Evolutionary conservation across 2,797 vertebrate species (phyloP), one percentile per base, ranked within the genome.

Genomic region (Chaetophractus vellerosus): DNA sequence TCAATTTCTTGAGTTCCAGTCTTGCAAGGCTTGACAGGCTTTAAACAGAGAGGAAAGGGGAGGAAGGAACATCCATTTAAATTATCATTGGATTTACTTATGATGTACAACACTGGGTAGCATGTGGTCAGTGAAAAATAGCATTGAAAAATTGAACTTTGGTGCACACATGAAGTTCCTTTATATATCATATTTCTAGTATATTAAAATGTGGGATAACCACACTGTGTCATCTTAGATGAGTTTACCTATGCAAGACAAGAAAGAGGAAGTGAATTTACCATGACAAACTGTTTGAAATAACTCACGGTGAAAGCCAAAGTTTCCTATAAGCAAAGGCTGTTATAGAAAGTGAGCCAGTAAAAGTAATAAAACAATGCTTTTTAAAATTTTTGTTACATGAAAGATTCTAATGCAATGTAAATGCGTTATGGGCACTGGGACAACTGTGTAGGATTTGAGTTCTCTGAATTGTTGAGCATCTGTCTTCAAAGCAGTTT

Each of bases 221-320:
- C 52, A 64, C 7, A 78, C 45, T 45, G 15, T 90, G 68, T 19
- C 55, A 52, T 87, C 78, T 86, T 76, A 87, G 52, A 33, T 90
- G 74, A 90, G 63, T 81, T 96, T 66, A 96, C 57, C 57, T 52
- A 76, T 82, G 45, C 52, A 90, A 90, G 57, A 87, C 94, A 97
- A 96, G 55, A 57, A 95, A 94, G 68, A 91, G 89, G 93, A 94
- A 97, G 61, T 97, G 69, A 89, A 83, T 76, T 88, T 88, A 52
- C 45, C 81, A 88, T 91, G 79, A 83, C 31, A 88, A 85, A 91
- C 18, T 2, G 28, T 93, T 88, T 96, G 90, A 96, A 93, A 66
- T 90, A 86, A 86, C 76, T 89, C 23, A 1, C 83, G 79, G 79
- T 88, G 18, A 92, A 90, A 96, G 86, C 59, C 84, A 86, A 90